Evolutionary conservation across 2,113 vertebrate species (phyloP).

Genomic region (Actinemys pallida): DNA sequence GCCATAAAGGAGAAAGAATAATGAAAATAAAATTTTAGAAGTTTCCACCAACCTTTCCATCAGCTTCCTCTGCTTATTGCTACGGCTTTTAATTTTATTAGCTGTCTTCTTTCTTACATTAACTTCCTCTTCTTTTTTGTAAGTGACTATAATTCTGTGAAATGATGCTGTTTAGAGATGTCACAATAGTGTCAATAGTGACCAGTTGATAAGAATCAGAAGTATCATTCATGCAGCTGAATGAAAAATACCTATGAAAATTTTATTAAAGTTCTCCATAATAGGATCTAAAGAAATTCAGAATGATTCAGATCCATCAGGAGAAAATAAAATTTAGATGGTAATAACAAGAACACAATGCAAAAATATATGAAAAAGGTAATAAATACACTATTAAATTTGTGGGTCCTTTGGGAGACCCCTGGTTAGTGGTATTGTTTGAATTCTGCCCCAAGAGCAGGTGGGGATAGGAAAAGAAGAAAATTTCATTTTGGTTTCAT

Average conservation of each 20-base stretch:
- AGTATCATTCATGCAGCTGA: neutral
- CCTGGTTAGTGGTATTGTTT: neutral
- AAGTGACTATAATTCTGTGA: neutral
- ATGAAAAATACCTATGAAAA: neutral
- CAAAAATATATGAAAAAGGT: neutral
- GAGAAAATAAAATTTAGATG: neutral
- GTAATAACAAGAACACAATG: neutral
- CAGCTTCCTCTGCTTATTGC: neutral
- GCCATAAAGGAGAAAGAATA: slow-evolving; percentile 1
- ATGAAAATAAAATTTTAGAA: slow-evolving; percentile 15
- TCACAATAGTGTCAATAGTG: neutral
- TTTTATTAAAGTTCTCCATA: neutral
- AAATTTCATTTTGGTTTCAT: neutral
- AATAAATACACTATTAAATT: neutral
- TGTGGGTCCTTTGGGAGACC: neutral
- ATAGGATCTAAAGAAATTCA: neutral
- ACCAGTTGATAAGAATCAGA: neutral
- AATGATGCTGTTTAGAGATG: neutral
- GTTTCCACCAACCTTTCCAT: neutral
- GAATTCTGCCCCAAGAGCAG: neutral
- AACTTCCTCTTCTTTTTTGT: neutral
- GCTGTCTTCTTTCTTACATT: neutral
- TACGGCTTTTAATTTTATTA: neutral
- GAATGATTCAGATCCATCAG: neutral
- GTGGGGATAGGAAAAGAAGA: neutral